Percentiles rank a stretch among this genome's conserved stretches.
Conservation (phyloP, 2,797 vertebrate genomes). For the Phrynocephalus vlangalii region DNA sequence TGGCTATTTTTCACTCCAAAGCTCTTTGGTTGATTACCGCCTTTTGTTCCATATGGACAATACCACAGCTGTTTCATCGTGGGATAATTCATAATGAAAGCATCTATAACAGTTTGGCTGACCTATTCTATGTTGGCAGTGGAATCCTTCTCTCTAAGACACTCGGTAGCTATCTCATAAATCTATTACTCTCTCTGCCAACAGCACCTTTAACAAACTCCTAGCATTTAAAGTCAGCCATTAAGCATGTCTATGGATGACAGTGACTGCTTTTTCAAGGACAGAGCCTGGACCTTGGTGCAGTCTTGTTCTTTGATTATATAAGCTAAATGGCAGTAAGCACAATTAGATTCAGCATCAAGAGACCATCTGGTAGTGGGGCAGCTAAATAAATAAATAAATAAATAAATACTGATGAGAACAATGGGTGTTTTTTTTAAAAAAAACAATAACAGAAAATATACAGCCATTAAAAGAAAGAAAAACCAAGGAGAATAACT, state of each 20-base stretch:
- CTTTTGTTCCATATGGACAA: slow-evolving; percentile 10
- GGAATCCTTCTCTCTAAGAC: slow-evolving; percentile 39
- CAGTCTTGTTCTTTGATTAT: slow-evolving; percentile 34
- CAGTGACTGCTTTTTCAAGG: neutral
- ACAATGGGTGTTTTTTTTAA: neutral
- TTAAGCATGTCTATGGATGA: slow-evolving; percentile 25
- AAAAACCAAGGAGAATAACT: slow-evolving; percentile 18
- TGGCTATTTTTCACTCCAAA: neutral
- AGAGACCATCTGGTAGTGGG: neutral
- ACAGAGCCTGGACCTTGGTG: neutral
- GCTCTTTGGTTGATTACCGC: slow-evolving; percentile 4
- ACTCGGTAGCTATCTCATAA: slow-evolving; percentile 31
- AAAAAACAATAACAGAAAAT: slow-evolving; percentile 14
- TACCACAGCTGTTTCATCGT: neutral
- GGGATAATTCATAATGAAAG: slow-evolving; percentile 31
- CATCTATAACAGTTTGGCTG: slow-evolving; percentile 46
- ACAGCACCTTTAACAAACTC: slow-evolving; percentile 34
- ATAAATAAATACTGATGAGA: neutral
- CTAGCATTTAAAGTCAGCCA: slow-evolving; percentile 15
- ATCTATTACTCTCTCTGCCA: slow-evolving; percentile 11
- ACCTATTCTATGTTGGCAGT: slow-evolving; percentile 40
- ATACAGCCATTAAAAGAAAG: slow-evolving; percentile 8
- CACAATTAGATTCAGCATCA: slow-evolving; percentile 25
- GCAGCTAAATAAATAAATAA: too few relatives aligned
- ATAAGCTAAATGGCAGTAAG: neutral